Conservation (phyloP, 2,113 vertebrate genomes). For the Hoplias malabaricus region DNA sequence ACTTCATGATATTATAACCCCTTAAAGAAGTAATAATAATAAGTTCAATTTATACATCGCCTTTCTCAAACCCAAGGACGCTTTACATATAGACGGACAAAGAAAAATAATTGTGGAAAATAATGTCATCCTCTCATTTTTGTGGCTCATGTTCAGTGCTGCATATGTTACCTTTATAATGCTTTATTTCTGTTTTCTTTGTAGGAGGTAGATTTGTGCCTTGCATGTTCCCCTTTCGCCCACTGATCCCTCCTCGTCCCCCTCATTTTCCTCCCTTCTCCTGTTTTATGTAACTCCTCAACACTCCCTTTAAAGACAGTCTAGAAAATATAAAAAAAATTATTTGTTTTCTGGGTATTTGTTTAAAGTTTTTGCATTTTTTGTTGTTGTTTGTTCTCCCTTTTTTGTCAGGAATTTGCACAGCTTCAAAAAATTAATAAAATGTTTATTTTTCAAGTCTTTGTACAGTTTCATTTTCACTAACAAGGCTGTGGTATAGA, state of each 20-base stretch:
- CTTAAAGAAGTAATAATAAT: no score
- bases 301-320: background rate
- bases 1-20: no score
- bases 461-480: background rate
- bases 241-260: background rate
- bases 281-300: background rate
- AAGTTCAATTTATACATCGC: no score
- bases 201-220: conserved; percentile 4
- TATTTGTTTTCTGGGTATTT: background rate
- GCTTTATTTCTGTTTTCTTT: conserved; percentile 6
- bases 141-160: background rate
- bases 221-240: conserved; percentile 3
- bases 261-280: background rate
- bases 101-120: no score
- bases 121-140: background rate
- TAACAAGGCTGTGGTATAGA: background rate
- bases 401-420: background rate
- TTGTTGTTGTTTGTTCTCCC: background rate
- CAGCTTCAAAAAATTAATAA: background rate
- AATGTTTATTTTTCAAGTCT: conserved; percentile 5
- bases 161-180: background rate
- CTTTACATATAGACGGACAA: no score
- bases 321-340: background rate
- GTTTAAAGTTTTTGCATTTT: background rate
- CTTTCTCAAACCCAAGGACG: no score